Evolutionary conservation across 1,140 invertebrate species (phyloP).

Genomic region (Patella vulgata): DNA sequence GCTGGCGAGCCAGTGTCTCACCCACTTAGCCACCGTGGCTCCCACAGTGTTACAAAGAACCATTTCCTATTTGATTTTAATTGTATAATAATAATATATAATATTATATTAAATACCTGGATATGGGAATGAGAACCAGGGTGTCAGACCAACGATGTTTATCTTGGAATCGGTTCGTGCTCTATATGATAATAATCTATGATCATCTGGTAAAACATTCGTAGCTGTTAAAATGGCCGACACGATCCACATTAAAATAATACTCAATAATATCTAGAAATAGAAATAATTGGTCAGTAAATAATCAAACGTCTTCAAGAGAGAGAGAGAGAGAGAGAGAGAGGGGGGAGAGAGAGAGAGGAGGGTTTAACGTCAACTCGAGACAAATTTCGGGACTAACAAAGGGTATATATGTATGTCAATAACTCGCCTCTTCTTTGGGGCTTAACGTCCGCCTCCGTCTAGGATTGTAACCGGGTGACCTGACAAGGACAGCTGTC

Average conservation of each 20-base stretch:
- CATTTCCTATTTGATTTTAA: too few relatives aligned
- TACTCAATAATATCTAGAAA: constrained; percentile 80
- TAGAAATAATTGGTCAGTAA: too few relatives aligned
- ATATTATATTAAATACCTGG: too few relatives aligned
- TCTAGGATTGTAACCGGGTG: too few relatives aligned
- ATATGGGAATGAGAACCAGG: constrained; percentile 87
- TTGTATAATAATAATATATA: too few relatives aligned
- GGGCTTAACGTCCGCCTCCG: too few relatives aligned
- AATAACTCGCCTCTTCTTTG: too few relatives aligned
- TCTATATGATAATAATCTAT: constrained; percentile 68
- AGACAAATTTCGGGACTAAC: not conserved
- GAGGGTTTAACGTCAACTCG: not conserved
- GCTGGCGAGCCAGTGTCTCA: too few relatives aligned
- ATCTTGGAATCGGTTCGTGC: constrained; percentile 83
- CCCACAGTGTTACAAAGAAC: too few relatives aligned
- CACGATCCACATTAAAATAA: constrained; percentile 82
- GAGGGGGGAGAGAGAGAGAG: not conserved
- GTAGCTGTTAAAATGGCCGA: constrained; percentile 79
- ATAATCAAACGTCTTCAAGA: not conserved
- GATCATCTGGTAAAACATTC: constrained; percentile 71
- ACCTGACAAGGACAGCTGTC: too few relatives aligned
- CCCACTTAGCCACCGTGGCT: too few relatives aligned
- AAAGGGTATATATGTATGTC: too few relatives aligned
- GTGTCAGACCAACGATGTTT: constrained; percentile 77
- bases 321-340: not conserved